phyloP scores from a whole-genome alignment of 2,888 invertebrate species.

The Bruchidius siliquastri region DNA sequence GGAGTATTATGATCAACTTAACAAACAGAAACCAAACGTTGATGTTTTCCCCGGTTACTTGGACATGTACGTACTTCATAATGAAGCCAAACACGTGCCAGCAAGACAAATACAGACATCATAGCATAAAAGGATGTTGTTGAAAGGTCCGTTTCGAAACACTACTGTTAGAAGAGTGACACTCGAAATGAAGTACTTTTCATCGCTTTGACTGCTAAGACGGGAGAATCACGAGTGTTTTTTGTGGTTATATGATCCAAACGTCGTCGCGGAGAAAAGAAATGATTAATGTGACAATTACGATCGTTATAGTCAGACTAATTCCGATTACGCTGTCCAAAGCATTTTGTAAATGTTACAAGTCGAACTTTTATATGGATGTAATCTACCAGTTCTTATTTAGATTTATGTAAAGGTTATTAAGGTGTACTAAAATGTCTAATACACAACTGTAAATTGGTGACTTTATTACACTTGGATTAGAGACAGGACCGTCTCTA shows the following conservation, averaged over 20 bases:
- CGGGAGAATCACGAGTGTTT: background rate
- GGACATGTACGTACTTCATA: too few relatives aligned
- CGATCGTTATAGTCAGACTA: background rate
- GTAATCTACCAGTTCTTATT: background rate
- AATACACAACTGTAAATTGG: background rate
- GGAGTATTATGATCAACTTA: too few relatives aligned
- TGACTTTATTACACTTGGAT: background rate
- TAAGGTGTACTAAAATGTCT: background rate
- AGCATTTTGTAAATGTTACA: background rate
- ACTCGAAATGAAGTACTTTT: background rate
- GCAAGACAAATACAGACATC: background rate
- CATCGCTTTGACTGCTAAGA: background rate
- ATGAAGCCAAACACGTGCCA: background rate
- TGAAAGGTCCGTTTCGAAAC: background rate
- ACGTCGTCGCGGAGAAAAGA: background rate
- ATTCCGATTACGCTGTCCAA: background rate
- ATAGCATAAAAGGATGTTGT: background rate
- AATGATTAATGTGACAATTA: background rate
- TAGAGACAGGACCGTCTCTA: background rate
- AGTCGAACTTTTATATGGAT: background rate
- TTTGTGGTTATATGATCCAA: background rate
- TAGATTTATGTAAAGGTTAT: background rate
- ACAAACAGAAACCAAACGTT: too few relatives aligned
- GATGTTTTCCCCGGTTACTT: too few relatives aligned
- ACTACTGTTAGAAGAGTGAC: background rate